Percentiles rank a stretch among this genome's conserved stretches.
Evolutionary conservation across 1,140 invertebrate species (phyloP).

Genomic region (Diuraphis noxia): DNA sequence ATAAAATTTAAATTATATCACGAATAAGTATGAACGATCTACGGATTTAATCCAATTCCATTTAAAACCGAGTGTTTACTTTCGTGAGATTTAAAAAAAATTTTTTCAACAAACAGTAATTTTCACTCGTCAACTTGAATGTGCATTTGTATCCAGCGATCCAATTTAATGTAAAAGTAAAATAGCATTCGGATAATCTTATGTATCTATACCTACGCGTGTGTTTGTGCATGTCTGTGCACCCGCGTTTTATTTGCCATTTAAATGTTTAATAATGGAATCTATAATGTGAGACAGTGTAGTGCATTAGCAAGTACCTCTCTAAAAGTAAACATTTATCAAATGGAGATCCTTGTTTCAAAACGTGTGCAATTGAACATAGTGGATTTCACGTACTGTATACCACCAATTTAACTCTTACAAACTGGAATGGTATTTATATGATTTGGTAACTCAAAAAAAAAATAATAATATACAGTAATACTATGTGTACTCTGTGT

Average conservation of each 20-base stretch:
- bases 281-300: background rate
- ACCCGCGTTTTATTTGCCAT: background rate
- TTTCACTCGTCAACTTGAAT: slow-evolving; percentile 19
- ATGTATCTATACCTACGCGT: background rate
- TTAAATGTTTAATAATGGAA: slow-evolving; percentile 31
- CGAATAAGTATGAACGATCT: background rate
- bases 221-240: background rate
- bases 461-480: background rate
- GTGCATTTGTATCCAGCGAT: background rate
- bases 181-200: background rate
- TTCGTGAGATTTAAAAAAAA: slow-evolving; percentile 11
- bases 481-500: too few relatives aligned
- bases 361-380: background rate
- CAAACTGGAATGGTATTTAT: background rate
- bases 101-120: slow-evolving; percentile 9
- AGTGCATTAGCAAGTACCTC: background rate
- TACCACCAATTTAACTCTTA: background rate
- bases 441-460: background rate
- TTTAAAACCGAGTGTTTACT: slow-evolving; percentile 16
- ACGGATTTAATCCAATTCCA: slow-evolving; percentile 5
- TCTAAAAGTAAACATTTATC: background rate
- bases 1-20: slow-evolving; percentile 34
- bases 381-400: background rate
- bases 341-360: background rate
- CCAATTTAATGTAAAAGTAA: background rate